Evolutionary conservation across 1,140 invertebrate species (phyloP).

Genomic region (Planococcus citri): DNA sequence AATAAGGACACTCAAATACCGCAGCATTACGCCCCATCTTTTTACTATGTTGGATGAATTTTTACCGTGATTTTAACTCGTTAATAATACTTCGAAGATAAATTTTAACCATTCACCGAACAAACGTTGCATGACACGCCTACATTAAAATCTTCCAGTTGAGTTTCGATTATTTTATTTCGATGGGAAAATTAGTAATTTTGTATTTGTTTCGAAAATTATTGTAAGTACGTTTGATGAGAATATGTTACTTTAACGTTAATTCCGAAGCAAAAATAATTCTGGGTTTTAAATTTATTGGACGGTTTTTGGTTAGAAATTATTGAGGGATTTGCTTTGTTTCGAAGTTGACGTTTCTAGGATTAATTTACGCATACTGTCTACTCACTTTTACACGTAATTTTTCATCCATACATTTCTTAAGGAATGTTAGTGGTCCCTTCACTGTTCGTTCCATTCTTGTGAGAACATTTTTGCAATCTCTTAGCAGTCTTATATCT

Average conservation of each 20-base stretch:
- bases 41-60: neutral
- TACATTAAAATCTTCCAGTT: neutral
- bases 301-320: too few relatives aligned
- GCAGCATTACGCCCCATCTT: neutral
- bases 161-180: too few relatives aligned
- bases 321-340: too few relatives aligned
- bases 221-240: too few relatives aligned
- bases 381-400: constrained; percentile 50
- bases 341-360: too few relatives aligned
- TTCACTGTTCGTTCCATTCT: constrained; percentile 42
- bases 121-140: neutral
- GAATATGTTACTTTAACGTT: too few relatives aligned
- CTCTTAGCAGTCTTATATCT: too few relatives aligned
- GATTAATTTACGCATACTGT: too few relatives aligned
- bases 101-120: neutral
- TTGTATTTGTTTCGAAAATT: neutral
- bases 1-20: neutral
- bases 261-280: too few relatives aligned
- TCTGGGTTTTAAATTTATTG: too few relatives aligned
- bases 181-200: too few relatives aligned
- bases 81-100: neutral
- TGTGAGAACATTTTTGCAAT: constrained; percentile 45
- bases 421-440: constrained; percentile 50
- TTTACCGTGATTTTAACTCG: constrained; percentile 6
- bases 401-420: constrained; percentile 44